Evolutionary conservation across 2,888 invertebrate species (phyloP), one percentile per base, ranked within the genome.

Genomic region (Hyles lineata): DNA sequence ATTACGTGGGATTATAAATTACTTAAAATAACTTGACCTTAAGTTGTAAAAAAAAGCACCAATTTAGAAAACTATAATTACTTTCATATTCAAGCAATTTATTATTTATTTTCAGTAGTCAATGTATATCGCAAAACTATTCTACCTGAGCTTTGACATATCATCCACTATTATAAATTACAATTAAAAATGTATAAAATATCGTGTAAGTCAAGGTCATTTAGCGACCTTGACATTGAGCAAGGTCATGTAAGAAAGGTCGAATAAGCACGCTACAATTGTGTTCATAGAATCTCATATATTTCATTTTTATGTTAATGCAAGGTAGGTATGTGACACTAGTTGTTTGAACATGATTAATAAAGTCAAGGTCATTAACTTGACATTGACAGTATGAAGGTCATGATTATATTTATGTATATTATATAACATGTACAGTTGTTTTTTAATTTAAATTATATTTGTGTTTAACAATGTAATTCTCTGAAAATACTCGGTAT

Each of bases 141-240:
- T 43, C 43, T 43, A 63, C 35, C 63, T 63, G 63, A 63, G 61
- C 61, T 35, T 11, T 43, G 11, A 43, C 35, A 63, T 35, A 63
- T 63, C 35, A 63, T 29, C 61, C 25, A 61, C 9, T 21, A 61
- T 32, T 19, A 61, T 17, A 25, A 61, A 61, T 4, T 60, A 60
- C 15, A 25, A 25, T 25, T 25, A 25, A n/a, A 52, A 55, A 55
- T 55, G 55, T 55, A 55, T 55, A 55, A 55, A 55, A 55, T n/a
- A n/a, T 55, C n/a, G 52, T 55, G n/a, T 55, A 55, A 7, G n/a
- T 55, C 55, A 55, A 55, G 55, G 55, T 55, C n/a, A n/a, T 55
- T 17, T 15, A 43, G 43, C 43, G 55, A n/a, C 8, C 55, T n/a
- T 55, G n/a, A 55, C 55, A 17, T 55, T 55, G 55, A 6, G n/a